These are phyloP conservation scores for Hydrocynus forskahlii DNA, from an alignment of 2,797 vertebrate species.

Conservation along the genomic window DNA sequence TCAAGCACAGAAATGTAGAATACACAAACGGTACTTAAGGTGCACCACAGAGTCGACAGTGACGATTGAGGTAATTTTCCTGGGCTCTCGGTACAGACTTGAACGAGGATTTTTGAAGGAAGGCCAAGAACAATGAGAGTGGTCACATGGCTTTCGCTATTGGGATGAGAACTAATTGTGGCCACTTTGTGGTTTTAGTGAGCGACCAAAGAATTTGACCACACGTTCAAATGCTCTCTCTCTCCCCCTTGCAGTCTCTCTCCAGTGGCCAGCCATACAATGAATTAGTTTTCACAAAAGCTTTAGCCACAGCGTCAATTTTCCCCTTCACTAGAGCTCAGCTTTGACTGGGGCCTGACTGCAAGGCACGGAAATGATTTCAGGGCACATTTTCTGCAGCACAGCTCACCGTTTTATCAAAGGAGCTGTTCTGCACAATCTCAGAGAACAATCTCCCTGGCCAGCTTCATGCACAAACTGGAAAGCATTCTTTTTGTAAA, in stretches of 20 bases:
- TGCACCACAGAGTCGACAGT: conserved; percentile 52
- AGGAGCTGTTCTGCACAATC: conserved; percentile 27
- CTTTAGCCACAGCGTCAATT: conserved; percentile 56
- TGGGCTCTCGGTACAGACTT: conserved; percentile 49
- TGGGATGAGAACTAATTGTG: conserved; percentile 65
- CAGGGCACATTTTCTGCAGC: conserved; percentile 29
- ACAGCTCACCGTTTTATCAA: conserved; percentile 24
- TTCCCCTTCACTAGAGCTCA: conserved; percentile 48
- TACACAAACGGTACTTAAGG: conserved; percentile 52
- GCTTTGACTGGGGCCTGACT: conserved; percentile 46
- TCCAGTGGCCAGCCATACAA: conserved; percentile 41
- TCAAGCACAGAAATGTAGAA: conserved; percentile 36
- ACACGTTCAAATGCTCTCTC: conserved; percentile 48
- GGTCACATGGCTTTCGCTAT: conserved; percentile 59
- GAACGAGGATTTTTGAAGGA: conserved; percentile 60
- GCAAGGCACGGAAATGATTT: conserved; percentile 35
- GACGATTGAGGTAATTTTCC: conserved; percentile 53
- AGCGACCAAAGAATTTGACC: conserved; percentile 63
- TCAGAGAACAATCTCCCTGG: conserved; percentile 4
- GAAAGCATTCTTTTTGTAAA: not conserved
- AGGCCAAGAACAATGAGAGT: conserved; percentile 59
- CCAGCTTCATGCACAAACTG: not conserved
- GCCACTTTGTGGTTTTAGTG: conserved; percentile 64
- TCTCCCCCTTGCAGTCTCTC: conserved; percentile 29
- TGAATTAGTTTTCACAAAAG: conserved; percentile 63